A percentile compares a stretch with the other conserved stretches of the same genome.
phyloP scores from a whole-genome alignment of 2,113 vertebrate species.

The Indicator maculatus region DNA sequence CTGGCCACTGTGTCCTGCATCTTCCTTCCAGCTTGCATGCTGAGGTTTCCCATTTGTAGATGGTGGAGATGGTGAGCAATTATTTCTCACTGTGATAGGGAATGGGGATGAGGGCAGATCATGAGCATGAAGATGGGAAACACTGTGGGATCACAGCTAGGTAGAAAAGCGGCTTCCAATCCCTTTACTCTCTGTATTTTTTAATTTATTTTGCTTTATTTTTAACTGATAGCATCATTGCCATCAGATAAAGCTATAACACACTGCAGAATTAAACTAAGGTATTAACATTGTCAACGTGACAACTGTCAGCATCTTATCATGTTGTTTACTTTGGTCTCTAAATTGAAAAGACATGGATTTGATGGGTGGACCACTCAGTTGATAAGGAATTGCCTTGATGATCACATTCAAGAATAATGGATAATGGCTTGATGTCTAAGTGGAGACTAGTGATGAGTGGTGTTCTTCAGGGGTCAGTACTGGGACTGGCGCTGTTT shows the following conservation, averaged over 20 bases:
- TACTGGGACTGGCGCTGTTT: no score
- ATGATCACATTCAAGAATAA: no score
- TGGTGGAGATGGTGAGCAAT: neutral
- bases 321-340: neutral
- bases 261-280: neutral
- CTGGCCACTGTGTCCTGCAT: neutral
- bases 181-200: neutral
- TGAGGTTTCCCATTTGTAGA: slow-evolving; percentile 12
- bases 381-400: no score
- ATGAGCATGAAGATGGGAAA: neutral
- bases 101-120: neutral
- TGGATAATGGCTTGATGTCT: no score
- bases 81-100: neutral
- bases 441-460: no score
- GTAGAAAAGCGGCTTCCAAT: neutral
- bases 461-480: no score
- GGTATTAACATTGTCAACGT: neutral
- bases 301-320: neutral
- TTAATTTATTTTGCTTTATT: neutral
- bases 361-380: no score
- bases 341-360: no score
- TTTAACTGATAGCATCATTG: neutral
- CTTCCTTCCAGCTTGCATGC: slow-evolving; percentile 30
- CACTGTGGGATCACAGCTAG: neutral
- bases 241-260: neutral